Evolutionary conservation across 2,113 vertebrate species (phyloP).

Genomic region (Python bivittatus): DNA sequence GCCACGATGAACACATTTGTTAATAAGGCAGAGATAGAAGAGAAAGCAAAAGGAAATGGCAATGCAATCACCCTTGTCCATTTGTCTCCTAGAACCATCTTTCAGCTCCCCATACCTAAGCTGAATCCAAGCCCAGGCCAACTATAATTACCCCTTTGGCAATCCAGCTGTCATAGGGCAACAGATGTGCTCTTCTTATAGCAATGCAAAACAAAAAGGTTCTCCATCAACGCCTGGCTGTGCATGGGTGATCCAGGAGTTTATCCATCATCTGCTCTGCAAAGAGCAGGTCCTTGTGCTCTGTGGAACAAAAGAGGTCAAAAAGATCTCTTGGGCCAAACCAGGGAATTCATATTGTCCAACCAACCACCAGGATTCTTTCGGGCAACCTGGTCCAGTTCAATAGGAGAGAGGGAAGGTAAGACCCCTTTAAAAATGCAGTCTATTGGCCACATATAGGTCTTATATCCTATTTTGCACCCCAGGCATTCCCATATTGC

Average conservation of each 20-base stretch:
- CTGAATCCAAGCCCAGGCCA: not conserved
- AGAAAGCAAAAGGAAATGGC: not conserved
- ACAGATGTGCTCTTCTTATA: not conserved
- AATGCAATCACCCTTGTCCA: not conserved
- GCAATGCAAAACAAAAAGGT: not conserved
- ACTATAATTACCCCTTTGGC: not conserved
- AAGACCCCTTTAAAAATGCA: too few species aligned
- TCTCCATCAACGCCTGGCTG: not conserved
- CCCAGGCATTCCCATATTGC: too few species aligned
- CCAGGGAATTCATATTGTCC: too few species aligned
- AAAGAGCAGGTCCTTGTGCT: not conserved
- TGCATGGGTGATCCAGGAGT: not conserved
- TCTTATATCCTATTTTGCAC: too few species aligned
- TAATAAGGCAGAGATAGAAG: constrained; percentile 8
- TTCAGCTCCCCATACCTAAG: not conserved
- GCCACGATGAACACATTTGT: not conserved
- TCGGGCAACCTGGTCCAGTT: too few species aligned
- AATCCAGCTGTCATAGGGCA: not conserved
- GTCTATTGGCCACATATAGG: too few species aligned
- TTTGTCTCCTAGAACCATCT: not conserved
- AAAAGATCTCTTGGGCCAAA: not conserved
- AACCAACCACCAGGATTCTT: too few species aligned
- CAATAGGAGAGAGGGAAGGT: too few species aligned
- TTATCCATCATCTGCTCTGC: not conserved
- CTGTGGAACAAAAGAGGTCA: not conserved